Conservation (phyloP, 2,113 vertebrate species). For the Corynorhinus townsendii region DNA sequence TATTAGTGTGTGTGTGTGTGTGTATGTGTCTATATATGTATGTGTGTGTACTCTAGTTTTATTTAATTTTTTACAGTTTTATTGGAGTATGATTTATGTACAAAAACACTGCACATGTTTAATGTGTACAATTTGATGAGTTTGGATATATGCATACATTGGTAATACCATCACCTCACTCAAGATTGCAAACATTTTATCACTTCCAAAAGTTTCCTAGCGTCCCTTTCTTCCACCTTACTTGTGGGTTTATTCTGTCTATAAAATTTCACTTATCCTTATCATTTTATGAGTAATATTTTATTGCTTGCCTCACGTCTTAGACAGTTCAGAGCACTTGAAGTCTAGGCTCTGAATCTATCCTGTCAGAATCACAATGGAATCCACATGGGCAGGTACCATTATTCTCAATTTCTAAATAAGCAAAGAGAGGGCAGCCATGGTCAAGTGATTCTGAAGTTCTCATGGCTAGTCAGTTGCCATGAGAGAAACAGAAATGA, state of each 20-base stretch:
- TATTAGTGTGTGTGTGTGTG: neutral
- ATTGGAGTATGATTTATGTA: neutral
- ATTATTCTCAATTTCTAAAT: neutral
- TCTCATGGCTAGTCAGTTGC: neutral
- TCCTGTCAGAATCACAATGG: neutral
- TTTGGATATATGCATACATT: neutral
- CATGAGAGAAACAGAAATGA: neutral
- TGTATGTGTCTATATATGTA: neutral
- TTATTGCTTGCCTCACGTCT: neutral
- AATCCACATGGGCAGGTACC: neutral
- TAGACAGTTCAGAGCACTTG: neutral
- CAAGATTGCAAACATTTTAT: neutral
- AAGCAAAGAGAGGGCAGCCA: neutral
- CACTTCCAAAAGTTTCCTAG: neutral
- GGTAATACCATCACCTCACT: neutral
- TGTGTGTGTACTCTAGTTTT: neutral
- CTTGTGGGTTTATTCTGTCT: neutral
- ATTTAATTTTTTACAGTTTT: neutral
- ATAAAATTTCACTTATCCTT: neutral
- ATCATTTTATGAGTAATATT: neutral
- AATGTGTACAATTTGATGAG: neutral
- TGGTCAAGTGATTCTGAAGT: neutral
- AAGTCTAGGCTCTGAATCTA: neutral
- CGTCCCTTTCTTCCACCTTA: neutral
- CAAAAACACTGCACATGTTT: neutral